phyloP scores from a whole-genome alignment of 37 sponge, comb jelly and placozoan species.

The Chondrosia reniformis region DNA sequence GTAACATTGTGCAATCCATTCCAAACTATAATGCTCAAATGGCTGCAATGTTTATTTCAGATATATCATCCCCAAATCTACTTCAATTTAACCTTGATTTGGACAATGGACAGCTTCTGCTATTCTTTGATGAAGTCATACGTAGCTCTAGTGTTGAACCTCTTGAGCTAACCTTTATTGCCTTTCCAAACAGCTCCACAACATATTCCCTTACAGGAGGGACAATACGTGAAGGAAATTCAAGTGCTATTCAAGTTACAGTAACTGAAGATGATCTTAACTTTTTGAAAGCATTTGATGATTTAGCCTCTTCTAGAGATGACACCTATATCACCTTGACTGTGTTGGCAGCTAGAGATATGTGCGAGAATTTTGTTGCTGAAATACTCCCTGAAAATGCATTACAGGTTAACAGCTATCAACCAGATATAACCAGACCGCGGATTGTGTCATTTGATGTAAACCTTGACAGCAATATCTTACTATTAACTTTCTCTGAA shows the following conservation, averaged over 20 bases:
- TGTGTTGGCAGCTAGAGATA: conserved; percentile 45
- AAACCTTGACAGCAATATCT: conserved; percentile 60
- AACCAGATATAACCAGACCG: conserved; percentile 54
- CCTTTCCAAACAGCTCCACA: neutral
- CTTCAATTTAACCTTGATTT: conserved; percentile 69
- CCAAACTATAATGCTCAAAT: neutral
- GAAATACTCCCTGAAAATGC: conserved; percentile 31
- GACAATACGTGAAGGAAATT: conserved; percentile 38
- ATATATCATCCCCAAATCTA: conserved; percentile 59
- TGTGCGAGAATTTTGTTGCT: conserved; percentile 49
- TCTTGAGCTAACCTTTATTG: conserved; percentile 45
- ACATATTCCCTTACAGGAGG: conserved; percentile 45
- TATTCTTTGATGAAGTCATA: conserved; percentile 82
- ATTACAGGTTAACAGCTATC: conserved; percentile 32
- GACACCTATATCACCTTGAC: conserved; percentile 73
- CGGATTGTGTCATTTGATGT: conserved; percentile 42
- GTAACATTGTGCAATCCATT: conserved; percentile 8
- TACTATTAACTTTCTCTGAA: conserved; percentile 78
- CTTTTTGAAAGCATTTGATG: conserved; percentile 43
- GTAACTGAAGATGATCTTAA: conserved; percentile 53
- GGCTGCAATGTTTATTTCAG: conserved; percentile 48
- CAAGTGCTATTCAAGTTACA: conserved; percentile 28
- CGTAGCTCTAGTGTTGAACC: conserved; percentile 42
- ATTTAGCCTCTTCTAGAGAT: conserved; percentile 53
- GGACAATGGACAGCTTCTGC: conserved; percentile 44